These are phyloP conservation scores for Ophioninae sp. DNA, from an alignment of 2,888 invertebrate species.

Conservation along the genomic window DNA sequence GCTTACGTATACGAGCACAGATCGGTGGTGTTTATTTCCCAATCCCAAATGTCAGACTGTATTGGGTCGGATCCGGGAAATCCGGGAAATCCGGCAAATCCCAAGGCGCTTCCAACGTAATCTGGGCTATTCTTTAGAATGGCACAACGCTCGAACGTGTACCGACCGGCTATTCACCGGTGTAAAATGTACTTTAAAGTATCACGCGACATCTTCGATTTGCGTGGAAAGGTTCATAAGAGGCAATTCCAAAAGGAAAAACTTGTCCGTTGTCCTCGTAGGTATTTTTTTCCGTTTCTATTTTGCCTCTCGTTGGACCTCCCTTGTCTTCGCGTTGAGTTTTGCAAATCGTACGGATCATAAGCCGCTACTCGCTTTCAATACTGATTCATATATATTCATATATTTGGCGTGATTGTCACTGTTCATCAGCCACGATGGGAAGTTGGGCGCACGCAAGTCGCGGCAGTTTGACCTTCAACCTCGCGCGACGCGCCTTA, in stretches of 20 bases:
- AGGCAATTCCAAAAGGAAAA: not conserved
- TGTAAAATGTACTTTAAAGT: not conserved
- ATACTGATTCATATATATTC: slow-evolving; percentile 75
- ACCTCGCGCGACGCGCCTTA: not conserved
- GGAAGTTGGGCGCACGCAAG: slow-evolving; percentile 35
- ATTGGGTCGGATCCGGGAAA: not conserved
- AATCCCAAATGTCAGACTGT: not conserved
- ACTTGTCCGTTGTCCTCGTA: not conserved
- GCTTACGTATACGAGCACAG: not conserved
- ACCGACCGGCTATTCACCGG: not conserved
- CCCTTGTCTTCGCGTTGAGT: not conserved
- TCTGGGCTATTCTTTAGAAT: slow-evolving; percentile 56
- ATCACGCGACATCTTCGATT: slow-evolving; percentile 8
- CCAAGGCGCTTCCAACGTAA: slow-evolving; percentile 31
- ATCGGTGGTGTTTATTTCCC: not conserved
- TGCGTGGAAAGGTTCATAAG: not conserved
- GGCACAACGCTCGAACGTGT: slow-evolving; percentile 56
- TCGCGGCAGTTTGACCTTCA: slow-evolving; percentile 16
- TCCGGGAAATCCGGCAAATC: too few species aligned
- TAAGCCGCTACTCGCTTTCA: slow-evolving; percentile 66
- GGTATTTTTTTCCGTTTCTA: not conserved
- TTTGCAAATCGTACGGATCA: slow-evolving; percentile 57
- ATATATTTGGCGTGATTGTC: slow-evolving; percentile 74
- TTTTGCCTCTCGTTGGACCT: not conserved
- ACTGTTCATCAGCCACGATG: slow-evolving; percentile 66